Percentiles rank a stretch among this genome's conserved stretches.
phyloP scores from a whole-genome alignment of 2,113 vertebrate species.

The Arizona elegans region DNA sequence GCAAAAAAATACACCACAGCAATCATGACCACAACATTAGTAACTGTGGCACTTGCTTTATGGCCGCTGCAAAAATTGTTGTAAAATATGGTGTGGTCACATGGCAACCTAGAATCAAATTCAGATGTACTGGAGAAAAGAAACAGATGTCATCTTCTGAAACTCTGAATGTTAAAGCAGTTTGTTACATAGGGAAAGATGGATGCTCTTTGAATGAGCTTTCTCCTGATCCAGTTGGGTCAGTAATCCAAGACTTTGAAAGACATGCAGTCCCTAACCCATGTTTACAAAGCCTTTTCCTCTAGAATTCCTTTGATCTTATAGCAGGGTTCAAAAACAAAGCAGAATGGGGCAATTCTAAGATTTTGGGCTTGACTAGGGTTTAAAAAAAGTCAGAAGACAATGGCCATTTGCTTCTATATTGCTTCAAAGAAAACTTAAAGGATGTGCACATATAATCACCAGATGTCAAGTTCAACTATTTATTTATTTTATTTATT shows the following conservation, averaged over 20 bases:
- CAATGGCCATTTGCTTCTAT: neutral
- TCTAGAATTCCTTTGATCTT: neutral
- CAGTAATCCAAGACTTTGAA: neutral
- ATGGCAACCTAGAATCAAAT: neutral
- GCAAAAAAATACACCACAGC: neutral
- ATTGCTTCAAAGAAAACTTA: neutral
- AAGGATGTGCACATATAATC: neutral
- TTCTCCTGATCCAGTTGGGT: neutral
- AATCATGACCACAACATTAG: neutral
- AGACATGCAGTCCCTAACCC: neutral
- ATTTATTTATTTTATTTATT: no score
- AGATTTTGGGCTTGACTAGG: neutral
- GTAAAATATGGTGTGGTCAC: neutral
- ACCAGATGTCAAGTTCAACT: neutral
- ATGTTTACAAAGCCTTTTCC: neutral
- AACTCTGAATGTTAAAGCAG: neutral
- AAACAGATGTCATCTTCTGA: neutral
- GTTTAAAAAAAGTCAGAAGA: neutral
- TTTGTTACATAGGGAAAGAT: neutral
- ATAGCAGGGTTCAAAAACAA: neutral
- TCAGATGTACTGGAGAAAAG: neutral
- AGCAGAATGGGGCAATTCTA: neutral
- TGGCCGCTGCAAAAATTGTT: neutral
- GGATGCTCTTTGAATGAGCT: neutral
- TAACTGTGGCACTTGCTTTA: neutral